Base-by-base conservation (phyloP, 2,113 vertebrate genomes). In the Prunella fulvescens region DNA sequence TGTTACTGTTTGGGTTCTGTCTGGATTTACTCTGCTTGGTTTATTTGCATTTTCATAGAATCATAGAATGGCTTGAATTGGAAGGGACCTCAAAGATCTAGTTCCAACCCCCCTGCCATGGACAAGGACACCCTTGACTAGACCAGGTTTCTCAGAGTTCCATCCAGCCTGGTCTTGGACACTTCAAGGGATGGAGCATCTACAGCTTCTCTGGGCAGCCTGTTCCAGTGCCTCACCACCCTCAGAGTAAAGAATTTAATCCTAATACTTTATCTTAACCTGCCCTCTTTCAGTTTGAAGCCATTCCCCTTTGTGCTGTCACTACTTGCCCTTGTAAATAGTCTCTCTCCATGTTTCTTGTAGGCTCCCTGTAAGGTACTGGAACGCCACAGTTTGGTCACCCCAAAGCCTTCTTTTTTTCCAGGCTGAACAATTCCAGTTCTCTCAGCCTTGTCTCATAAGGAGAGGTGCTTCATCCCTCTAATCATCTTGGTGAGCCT, bases 1-100 rank as follows among this genome's bases (percentile, higher is more conserved):
- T 93, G 87, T 96, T 96, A 84, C 61, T 81, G 28, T 90, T 96
- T 51, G 86, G 72, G 64, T 96, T 97, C 88, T 86, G 72, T 91
- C 90, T 94, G 90, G 67, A 81, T 97, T 90, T 90, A 70, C 88
- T 94, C 71, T 82, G 94, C 56, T 90, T 93, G 88, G 40, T 92
- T 96, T 87, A 77, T 92, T 94, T 96, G 93, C 86, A 62, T 92
- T 77, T 83, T 77, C 71, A 50, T 90, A 90, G 87, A 83, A 76
- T 77, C 56, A 56, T 70, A 77, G 80, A 90, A 70, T 62, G 71
- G 56, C 80, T 90, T 90, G 62, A 50, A 26, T 77, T 90, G 71
- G 71, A 69, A 77, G 80, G 71, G 71, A 70, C 79, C 56, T 83
- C 35, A 42, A 12, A 62, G 31, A 83, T 19, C 18, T 56, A 62